Base-by-base conservation (phyloP, 2,888 invertebrate species). In the Chrysolina haemoptera region DNA sequence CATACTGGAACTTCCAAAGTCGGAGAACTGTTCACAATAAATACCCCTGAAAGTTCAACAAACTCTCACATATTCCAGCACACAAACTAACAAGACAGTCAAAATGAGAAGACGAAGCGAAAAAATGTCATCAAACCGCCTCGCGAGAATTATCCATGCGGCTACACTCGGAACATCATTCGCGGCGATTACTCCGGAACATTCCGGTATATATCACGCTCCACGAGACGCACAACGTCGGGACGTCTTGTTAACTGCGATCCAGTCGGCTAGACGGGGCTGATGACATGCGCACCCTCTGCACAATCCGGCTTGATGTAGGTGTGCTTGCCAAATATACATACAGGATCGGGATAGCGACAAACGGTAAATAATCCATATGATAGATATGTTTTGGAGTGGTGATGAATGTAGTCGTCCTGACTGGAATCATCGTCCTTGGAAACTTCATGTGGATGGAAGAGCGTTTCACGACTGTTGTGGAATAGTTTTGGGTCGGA, bases 161-260 rank as follows among this genome's bases (percentile, higher is more conserved):
- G 48, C 14, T 43, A 65, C 43, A 22, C n/a, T 22, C 48, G 41
- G 18, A 48, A 65, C 65, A 22, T 65, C 12, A 22, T 16, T 14
- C 22, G 43, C 41, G 20, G 12, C 65, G 40, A 20, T 66, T 67
- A 55, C 50, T 40, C 70, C 75, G 74, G 72, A 50, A 65, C 72
- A 68, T 71, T 70, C 68, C 22, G 70, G 70, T 70, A 40, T 35
- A 43, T 40, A 62, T 71, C 68, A 48, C 71, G 68, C 62, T 53
- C 20, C 78, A 72, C 80, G 82, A 81, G 78, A 80, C 81, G 80
- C 46, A 72, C 79, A 63, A 74, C 80, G 75, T 70, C 81, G 79
- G 80, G 82, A 81, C 82, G 80, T 71, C 72, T 72, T 74, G 76
- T 78, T 79, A 76, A 82, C 82, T 82, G 81, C 77, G 77, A 80